Base-by-base conservation (phyloP, 2,888 invertebrate species). In the Gibbula magus region DNA sequence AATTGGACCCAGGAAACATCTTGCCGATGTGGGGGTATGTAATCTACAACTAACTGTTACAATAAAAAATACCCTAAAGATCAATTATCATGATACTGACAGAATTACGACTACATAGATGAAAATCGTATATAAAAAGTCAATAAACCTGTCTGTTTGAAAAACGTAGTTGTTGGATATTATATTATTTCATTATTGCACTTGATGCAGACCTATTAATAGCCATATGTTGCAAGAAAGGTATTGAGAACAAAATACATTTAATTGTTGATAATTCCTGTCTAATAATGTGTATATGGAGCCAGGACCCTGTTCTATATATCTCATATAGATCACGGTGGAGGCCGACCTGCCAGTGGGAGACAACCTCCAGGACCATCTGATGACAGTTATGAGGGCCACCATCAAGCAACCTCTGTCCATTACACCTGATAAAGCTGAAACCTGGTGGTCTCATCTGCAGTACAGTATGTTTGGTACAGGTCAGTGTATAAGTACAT, bases 1-100 rank as follows among this genome's bases (percentile, higher is more conserved):
- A 5, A 85, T 92, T 22, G 92, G 92, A 66, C 92, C 92, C 5
- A 81, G 81, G 22, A 84, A 88, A 18, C 89, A 92, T 45, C 85
- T 92, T 7, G 82, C 89, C 78, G 84, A 87, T 20, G 80, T 89
- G 16, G 83, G 85, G 76, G 90, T 91, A 83, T 79, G 97, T 97
- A 0, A 94, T 45, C 18, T 13, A 3, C 32, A 56, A 13, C 35
- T 56, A 18, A 10, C 45, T 73, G 20, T 22, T 51, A n/a, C n/a
- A n/a, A n/a, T n/a, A n/a, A n/a, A 18, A 16, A 73, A 0, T 32
- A 22, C n/a, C 25, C 35, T 52, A 52, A 52, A 52, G 13, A 13
- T 13, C 16, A 13, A 13, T 13, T n/a, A n/a, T n/a, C n/a, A n/a
- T n/a, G n/a, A n/a, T n/a, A n/a, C n/a, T n/a, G n/a, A n/a, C n/a